Base-by-base conservation (phyloP, 2,113 vertebrate genomes). In the Porphyrio hochstetteri region DNA sequence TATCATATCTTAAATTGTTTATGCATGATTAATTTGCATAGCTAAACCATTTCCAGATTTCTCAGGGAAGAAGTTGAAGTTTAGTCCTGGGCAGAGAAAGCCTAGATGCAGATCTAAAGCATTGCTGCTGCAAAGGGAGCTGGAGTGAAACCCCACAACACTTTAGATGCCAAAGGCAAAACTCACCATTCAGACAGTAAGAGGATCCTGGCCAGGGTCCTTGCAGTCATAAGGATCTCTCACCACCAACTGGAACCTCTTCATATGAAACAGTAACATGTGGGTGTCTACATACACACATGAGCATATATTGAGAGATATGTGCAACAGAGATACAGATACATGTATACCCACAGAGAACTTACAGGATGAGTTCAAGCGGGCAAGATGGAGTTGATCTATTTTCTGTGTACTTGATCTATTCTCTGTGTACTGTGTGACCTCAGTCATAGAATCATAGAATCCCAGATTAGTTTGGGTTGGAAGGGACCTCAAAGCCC, bases 251-350 rank as follows among this genome's bases (percentile, higher is more conserved):
- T 2, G 4, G 35, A 5, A 18, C 24, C 24, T 13, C n/a, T 42
- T 78, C 44, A 2, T 1, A 33, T 2, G 42, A 3, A 50, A 3
- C 31, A 59, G 7, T 3, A 17, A 20, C 36, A 5, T 6, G 16
- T 2, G n/a, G 55, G 3, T 56, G 31, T 64, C 8, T 46, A 46
- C 33, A n/a, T 17, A 46, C 20, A 67, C 6, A 15, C 2, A 13
- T 42, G 44, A 18, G 53, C 21, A 4, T 0, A 2, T 2, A 3
- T 31, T 6, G 7, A 2, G 0, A 6, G 6, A 0, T 12, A 2
- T 0, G 13, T 20, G 52, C 48, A 82, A 23, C 20, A 53, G 72
- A 86, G 44, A 56, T 81, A 67, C 72, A 88, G 79, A 24, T 56
- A 35, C n/a, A 11, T 1, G 35, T 0, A 78, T 56, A 65, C 55